Evolutionary conservation across 1,140 invertebrate species (phyloP).

Genomic region (Paraescarpia echinospica): DNA sequence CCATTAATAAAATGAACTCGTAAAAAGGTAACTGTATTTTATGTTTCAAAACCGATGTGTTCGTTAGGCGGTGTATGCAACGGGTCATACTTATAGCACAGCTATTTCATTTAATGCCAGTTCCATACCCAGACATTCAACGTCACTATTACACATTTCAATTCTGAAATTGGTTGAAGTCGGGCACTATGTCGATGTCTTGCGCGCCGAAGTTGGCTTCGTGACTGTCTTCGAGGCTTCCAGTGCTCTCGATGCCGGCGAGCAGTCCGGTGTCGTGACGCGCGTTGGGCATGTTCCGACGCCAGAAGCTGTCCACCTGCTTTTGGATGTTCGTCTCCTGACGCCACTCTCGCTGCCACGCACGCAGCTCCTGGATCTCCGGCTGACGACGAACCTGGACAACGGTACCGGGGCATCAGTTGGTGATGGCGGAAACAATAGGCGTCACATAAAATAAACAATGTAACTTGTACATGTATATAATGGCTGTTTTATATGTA

Average conservation of each 20-base stretch:
- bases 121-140: not conserved
- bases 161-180: not conserved
- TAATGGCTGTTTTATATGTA: not conserved
- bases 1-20: no score
- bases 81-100: no score
- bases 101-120: no score
- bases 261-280: not conserved
- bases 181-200: not conserved
- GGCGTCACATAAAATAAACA: no score
- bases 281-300: slow-evolving; percentile 3
- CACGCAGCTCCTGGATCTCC: slow-evolving; percentile 55
- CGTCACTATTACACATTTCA: not conserved
- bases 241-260: not conserved
- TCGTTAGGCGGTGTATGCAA: not conserved
- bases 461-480: not conserved
- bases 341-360: slow-evolving; percentile 57
- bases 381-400: slow-evolving; percentile 46
- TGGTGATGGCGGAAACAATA: not conserved
- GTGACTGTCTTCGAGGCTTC: not conserved
- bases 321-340: slow-evolving; percentile 52
- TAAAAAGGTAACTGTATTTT: no score
- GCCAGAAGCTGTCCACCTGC: slow-evolving; percentile 34
- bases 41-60: not conserved
- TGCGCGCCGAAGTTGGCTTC: not conserved
- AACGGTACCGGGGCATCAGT: not conserved